Evolutionary conservation across 2,113 vertebrate species (phyloP).

Genomic region (Damaliscus lunatus): DNA sequence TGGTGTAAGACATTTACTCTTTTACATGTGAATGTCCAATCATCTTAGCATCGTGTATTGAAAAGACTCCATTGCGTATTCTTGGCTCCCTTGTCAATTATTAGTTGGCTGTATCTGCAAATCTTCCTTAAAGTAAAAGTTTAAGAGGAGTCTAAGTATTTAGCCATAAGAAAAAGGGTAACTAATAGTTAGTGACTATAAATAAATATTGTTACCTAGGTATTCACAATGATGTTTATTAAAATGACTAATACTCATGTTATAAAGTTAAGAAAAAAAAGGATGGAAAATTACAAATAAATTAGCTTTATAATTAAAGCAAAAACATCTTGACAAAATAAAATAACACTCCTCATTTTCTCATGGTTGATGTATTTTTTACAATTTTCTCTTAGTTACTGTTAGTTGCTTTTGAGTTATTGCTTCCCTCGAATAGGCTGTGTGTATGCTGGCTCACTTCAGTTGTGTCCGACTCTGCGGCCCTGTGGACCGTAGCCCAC

Average conservation of each 20-base stretch:
- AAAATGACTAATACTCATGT: background rate
- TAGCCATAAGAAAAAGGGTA: background rate
- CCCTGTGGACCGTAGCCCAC: background rate
- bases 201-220: background rate
- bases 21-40: background rate
- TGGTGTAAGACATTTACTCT: background rate
- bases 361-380: background rate
- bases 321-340: background rate
- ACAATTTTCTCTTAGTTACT: background rate
- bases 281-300: background rate
- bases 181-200: background rate
- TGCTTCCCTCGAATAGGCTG: background rate
- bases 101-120: background rate
- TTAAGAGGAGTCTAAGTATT: background rate
- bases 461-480: rapidly evolving
- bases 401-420: background rate
- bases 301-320: background rate
- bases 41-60: background rate
- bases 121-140: background rate
- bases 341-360: background rate
- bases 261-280: background rate
- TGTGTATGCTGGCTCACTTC: background rate
- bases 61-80: background rate
- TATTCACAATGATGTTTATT: background rate
- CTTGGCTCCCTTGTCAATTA: background rate